Evolutionary conservation across 2,113 vertebrate species (phyloP).

Genomic region (Maccullochella peelii): DNA sequence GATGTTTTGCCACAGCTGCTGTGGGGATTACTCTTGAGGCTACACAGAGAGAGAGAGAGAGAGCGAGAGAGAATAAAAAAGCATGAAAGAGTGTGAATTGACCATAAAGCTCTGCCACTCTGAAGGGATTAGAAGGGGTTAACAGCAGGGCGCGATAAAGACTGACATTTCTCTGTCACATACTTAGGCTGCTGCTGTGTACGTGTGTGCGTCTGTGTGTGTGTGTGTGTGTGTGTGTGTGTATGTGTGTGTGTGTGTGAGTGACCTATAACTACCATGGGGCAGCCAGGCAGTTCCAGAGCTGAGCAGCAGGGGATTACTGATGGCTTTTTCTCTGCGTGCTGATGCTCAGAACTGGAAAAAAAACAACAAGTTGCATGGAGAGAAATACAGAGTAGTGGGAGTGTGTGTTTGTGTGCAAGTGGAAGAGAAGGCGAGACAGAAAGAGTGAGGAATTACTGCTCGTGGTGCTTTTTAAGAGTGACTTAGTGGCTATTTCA

Average conservation of each 20-base stretch:
- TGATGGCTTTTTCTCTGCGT: constrained; percentile 68
- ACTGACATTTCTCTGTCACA: constrained; percentile 51
- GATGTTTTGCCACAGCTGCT: constrained; percentile 55
- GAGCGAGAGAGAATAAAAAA: constrained; percentile 39
- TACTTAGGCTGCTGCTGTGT: constrained; percentile 27
- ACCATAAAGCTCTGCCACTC: constrained; percentile 66
- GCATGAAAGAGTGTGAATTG: constrained; percentile 71
- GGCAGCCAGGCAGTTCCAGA: constrained; percentile 56
- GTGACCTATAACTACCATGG: constrained; percentile 71
- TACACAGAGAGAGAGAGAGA: constrained; percentile 25
- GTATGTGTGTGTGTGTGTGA: constrained; percentile 21
- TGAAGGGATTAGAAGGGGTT: constrained; percentile 77
- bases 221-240: constrained; percentile 7
- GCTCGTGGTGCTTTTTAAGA: constrained; percentile 49
- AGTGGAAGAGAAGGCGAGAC: constrained; percentile 7
- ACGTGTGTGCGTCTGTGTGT: not conserved
- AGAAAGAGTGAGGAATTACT: constrained; percentile 37
- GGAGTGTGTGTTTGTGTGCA: constrained; percentile 6
- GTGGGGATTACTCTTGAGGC: constrained; percentile 62
- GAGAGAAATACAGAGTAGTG: constrained; percentile 45
- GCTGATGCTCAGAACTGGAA: constrained; percentile 50
- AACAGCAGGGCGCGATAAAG: constrained; percentile 64
- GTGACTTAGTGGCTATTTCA: constrained; percentile 58
- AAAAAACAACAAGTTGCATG: not conserved
- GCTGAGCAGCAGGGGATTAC: constrained; percentile 69